A percentile compares a stretch with the other conserved stretches of the same genome.
These are phyloP conservation scores for Ostrea edulis DNA, from an alignment of 1,140 invertebrate species.

Conservation along the genomic window DNA sequence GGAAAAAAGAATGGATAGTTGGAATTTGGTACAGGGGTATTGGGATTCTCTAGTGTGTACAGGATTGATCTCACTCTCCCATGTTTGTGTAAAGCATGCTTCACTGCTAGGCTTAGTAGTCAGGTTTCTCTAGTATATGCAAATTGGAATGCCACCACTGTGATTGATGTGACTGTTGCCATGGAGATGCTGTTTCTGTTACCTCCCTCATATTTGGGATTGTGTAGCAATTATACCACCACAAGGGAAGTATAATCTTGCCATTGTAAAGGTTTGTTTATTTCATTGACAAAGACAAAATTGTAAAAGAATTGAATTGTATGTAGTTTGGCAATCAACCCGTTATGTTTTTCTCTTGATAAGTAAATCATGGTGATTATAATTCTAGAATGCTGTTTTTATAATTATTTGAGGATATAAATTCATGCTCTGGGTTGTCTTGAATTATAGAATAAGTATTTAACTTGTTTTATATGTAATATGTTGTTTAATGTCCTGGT, in stretches of 20 bases:
- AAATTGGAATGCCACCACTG: conserved; percentile 38
- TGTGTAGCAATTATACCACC: not conserved
- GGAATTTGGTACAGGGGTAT: not conserved
- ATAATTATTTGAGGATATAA: too few relatives aligned
- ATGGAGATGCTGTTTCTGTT: conserved; percentile 25
- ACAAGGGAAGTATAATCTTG: conserved; percentile 6
- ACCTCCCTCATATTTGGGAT: conserved; percentile 12
- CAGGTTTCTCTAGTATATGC: conserved; percentile 27
- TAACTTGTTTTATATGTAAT: too few relatives aligned
- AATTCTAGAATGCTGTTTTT: too few relatives aligned
- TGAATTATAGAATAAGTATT: too few relatives aligned
- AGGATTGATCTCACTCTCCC: not conserved
- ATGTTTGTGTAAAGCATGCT: conserved; percentile 26
- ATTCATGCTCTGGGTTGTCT: too few relatives aligned
- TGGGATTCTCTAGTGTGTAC: not conserved
- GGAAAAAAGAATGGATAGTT: not conserved
- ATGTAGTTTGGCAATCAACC: too few relatives aligned
- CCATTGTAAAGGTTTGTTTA: not conserved
- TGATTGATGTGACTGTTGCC: conserved; percentile 22
- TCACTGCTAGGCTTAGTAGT: conserved; percentile 38
- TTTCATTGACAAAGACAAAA: too few relatives aligned
- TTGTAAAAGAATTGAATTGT: too few relatives aligned
- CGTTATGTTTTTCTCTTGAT: too few relatives aligned
- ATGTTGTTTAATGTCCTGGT: too few relatives aligned
- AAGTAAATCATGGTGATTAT: too few relatives aligned